Base-by-base conservation (phyloP, 1,140 invertebrate genomes). In the Drosophila seguyi region DNA sequence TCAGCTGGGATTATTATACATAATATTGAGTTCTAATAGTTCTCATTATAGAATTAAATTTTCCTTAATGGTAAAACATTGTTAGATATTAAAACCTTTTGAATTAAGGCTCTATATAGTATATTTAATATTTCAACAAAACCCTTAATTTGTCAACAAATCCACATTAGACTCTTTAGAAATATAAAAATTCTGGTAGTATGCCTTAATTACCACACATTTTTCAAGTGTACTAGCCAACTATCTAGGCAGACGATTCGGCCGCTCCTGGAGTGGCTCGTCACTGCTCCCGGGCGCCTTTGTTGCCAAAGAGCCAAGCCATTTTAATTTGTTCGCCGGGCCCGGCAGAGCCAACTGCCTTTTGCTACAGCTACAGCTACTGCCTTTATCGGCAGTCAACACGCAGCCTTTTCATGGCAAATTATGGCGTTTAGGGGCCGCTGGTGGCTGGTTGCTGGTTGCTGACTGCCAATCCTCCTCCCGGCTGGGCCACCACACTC, bases 371-470 rank as follows among this genome's bases (percentile, higher is more conserved):
- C 44, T 5, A 25, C 22, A 58, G 29, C 47, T 20, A 16, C 48
- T 57, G 56, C 58, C 75, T 82, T 90, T 88, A 88, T 88, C 84
- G 84, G 80, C 81, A 90, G 84, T 85, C 85, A 90, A 90, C 85
- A 88, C 84, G 84, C 84, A 88, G 84, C 86, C 86, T 88, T 90
- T 88, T 88, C 81, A 88, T 90, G 81, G 85, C 85, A 88, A 88
- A 88, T 88, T 88, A 88, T 88, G 81, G 81, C 84, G 81, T 88
- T 88, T 82, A 87, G 83, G 77, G 58, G 60, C 67, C 65, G 63
- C 44, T 52, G 47, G 44, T 31, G 16, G 56, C 38, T 47, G 44
- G 14, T 25, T 14, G 47, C 38, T 27, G 45, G 25, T 29, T 18
- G 39, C 39, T n/a, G 45, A 47, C 39, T 20, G n/a, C 34, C 22